Evolutionary conservation across 1,140 invertebrate genomes (phyloP).

Genomic region (Pseudomyrmex flavicornis): DNA sequence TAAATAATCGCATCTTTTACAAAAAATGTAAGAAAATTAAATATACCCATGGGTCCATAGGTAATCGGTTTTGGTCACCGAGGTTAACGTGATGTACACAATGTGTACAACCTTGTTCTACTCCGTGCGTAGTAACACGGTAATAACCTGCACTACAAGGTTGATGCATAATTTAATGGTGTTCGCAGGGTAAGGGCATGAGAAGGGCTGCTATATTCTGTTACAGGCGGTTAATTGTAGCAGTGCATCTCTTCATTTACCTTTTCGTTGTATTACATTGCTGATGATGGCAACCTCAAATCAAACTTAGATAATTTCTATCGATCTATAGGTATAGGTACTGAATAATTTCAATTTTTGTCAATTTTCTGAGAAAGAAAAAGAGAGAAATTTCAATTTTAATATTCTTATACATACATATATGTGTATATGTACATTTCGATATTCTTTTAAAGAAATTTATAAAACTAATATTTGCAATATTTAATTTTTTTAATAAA

Average conservation of each 20-base stretch:
- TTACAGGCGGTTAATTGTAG: constrained; percentile 28
- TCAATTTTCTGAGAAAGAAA: neutral
- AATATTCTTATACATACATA: too few relatives aligned
- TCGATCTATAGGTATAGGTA: neutral
- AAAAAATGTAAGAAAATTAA: neutral
- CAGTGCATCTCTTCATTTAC: neutral
- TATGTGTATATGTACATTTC: too few relatives aligned
- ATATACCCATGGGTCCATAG: too few relatives aligned
- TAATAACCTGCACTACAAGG: constrained; percentile 63
- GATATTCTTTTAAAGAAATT: neutral
- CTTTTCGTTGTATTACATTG: constrained; percentile 1
- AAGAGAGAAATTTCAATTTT: neutral
- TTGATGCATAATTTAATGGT: constrained; percentile 69
- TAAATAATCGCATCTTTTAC: neutral
- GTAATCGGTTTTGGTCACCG: neutral
- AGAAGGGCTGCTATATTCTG: neutral
- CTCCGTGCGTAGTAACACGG: constrained; percentile 48
- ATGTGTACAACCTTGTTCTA: constrained; percentile 14
- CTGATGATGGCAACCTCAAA: neutral
- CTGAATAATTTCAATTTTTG: neutral
- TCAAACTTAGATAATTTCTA: neutral
- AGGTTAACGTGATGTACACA: constrained; percentile 32
- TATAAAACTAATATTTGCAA: neutral
- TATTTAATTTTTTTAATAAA: neutral
- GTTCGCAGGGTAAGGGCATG: constrained; percentile 5